A percentile compares a stretch with the other conserved stretches of the same genome.
phyloP scores from a whole-genome alignment of 2,113 vertebrate species.

The Phrynosoma platyrhinos region DNA sequence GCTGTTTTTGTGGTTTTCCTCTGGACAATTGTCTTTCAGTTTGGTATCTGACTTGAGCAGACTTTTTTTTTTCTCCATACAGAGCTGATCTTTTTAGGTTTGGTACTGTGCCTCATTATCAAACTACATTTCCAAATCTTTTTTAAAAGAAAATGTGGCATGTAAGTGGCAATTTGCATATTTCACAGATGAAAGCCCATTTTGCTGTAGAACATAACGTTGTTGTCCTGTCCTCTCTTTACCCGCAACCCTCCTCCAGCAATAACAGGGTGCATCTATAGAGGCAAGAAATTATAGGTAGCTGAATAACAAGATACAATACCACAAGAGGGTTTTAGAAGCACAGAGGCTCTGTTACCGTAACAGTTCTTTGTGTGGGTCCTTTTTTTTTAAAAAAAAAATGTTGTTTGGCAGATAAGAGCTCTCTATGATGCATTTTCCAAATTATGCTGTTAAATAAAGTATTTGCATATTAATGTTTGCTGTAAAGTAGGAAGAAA shows the following conservation, averaged over 20 bases:
- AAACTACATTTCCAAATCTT: neutral
- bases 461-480: constrained; percentile 45
- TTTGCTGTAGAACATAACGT: accelerated
- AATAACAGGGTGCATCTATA: constrained; percentile 2
- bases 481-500: constrained; percentile 65
- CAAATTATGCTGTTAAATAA: constrained; percentile 55
- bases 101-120: accelerated
- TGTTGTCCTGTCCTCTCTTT: neutral
- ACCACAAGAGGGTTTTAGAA: constrained; percentile 59
- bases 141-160: neutral
- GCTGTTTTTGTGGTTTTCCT: neutral
- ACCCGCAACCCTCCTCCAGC: neutral
- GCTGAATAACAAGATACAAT: constrained; percentile 43
- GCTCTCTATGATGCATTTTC: constrained; percentile 44
- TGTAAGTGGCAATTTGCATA: neutral
- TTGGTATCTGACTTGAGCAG: neutral
- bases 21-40: neutral
- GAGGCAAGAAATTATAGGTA: constrained; percentile 22
- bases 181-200: neutral
- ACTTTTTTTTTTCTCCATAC: neutral
- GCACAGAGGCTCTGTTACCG: constrained; percentile 42
- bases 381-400: neutral
- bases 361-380: constrained; percentile 3
- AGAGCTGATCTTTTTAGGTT: neutral
- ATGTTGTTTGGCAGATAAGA: constrained; percentile 30